Evolutionary conservation across 1,140 invertebrate genomes (phyloP).

Genomic region (Nasonia giraulti): DNA sequence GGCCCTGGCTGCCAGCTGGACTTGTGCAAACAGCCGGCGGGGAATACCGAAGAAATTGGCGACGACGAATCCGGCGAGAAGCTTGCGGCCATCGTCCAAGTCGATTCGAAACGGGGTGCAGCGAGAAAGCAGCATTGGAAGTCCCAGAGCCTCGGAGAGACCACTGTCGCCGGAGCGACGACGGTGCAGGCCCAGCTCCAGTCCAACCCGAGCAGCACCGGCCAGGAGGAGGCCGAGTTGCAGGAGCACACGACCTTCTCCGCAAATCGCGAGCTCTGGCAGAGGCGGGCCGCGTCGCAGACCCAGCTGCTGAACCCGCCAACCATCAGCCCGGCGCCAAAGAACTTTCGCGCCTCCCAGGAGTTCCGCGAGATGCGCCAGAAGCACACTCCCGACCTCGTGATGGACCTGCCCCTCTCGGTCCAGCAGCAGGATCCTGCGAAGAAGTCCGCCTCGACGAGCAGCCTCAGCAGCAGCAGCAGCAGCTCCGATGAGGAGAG

Average conservation of each 20-base stretch:
- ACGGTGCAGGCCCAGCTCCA: background rate
- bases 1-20: background rate
- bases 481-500: slow-evolving; percentile 70
- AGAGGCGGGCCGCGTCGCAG: slow-evolving; percentile 77
- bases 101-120: slow-evolving; percentile 58
- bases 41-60: slow-evolving; percentile 44
- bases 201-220: background rate
- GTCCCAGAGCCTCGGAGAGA: slow-evolving; percentile 71
- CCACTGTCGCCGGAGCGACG: background rate
- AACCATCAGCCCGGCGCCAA: slow-evolving; percentile 65
- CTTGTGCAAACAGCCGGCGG: slow-evolving; percentile 35
- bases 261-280: slow-evolving; percentile 79
- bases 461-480: slow-evolving; percentile 60
- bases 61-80: slow-evolving; percentile 55
- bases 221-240: slow-evolving; percentile 41
- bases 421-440: slow-evolving; percentile 72
- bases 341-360: slow-evolving; percentile 63
- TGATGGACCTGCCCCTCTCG: slow-evolving; percentile 86
- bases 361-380: slow-evolving; percentile 75
- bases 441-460: slow-evolving; percentile 72
- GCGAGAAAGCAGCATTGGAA: slow-evolving; percentile 72
- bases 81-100: slow-evolving; percentile 52
- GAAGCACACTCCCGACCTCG: slow-evolving; percentile 89
- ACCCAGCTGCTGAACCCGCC: slow-evolving; percentile 69
- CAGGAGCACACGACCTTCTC: slow-evolving; percentile 66